phyloP scores from a whole-genome alignment of 2,113 vertebrate genomes.

The Eptatretus burgeri region DNA sequence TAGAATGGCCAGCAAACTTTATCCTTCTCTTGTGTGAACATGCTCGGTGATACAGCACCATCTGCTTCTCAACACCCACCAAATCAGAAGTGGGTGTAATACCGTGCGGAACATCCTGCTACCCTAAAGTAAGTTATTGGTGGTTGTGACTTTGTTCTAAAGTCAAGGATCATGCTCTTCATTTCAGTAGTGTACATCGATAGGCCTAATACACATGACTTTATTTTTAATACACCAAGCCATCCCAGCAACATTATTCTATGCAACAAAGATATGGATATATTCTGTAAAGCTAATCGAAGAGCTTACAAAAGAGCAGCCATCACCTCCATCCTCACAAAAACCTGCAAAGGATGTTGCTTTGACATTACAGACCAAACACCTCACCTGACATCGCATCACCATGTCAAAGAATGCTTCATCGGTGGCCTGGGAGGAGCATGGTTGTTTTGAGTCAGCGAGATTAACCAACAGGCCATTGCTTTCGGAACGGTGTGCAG shows the following conservation, averaged over 20 bases:
- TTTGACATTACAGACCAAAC: no score
- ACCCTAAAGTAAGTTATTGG: no score
- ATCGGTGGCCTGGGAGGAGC: conserved; percentile 8
- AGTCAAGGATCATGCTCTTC: no score
- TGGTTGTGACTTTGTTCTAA: no score
- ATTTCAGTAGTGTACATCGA: no score
- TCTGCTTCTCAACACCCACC: no score
- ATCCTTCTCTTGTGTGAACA: no score
- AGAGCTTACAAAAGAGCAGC: neutral
- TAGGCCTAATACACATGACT: no score
- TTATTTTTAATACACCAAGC: neutral
- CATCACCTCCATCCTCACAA: conserved; percentile 2
- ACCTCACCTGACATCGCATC: conserved; percentile 9
- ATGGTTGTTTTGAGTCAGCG: conserved; percentile 13
- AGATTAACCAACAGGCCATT: conserved; percentile 11
- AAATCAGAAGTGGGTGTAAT: no score
- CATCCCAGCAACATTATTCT: neutral
- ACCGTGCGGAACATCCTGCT: no score
- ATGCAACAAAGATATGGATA: neutral
- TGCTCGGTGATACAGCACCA: no score
- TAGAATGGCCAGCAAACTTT: no score
- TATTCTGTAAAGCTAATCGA: neutral
- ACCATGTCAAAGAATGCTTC: conserved; percentile 21
- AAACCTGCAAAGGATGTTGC: conserved; percentile 7
- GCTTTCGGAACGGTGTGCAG: conserved; percentile 11